Evolutionary conservation across 2,797 vertebrate genomes (phyloP).

Genomic region (Cyprinella venusta): DNA sequence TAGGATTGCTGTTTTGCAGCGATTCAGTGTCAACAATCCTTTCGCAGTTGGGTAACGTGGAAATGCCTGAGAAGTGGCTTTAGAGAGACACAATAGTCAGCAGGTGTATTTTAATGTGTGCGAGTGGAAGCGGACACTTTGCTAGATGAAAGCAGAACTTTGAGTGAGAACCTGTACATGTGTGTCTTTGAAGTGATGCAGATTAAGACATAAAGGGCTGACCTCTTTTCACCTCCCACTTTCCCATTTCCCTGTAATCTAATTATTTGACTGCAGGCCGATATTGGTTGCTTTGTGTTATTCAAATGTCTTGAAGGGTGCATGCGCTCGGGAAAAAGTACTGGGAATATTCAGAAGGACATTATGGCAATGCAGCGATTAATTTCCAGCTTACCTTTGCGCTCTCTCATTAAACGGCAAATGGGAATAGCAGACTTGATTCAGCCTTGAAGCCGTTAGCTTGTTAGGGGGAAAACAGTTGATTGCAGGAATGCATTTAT

Average conservation of each 20-base stretch:
- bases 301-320: conserved; percentile 12
- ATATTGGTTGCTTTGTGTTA: conserved; percentile 23
- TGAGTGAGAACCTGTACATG: conserved; percentile 14
- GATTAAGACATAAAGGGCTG: neutral
- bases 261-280: conserved; percentile 8
- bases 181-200: conserved; percentile 13
- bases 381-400: conserved; percentile 46
- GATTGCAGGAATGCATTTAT: conserved; percentile 49
- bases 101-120: neutral
- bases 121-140: neutral
- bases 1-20: conserved; percentile 43
- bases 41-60: neutral
- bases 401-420: conserved; percentile 28
- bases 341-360: conserved; percentile 52
- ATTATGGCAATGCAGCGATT: conserved; percentile 46
- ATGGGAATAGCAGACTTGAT: conserved; percentile 41
- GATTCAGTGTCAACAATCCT: conserved; percentile 46
- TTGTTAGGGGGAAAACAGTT: conserved; percentile 49
- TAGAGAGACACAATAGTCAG: neutral
- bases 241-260: neutral
- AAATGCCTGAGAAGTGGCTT: neutral
- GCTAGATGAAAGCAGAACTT: conserved; percentile 29
- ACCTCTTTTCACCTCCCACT: neutral
- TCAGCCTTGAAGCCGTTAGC: conserved; percentile 44
- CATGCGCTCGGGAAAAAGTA: neutral